phyloP scores from a whole-genome alignment of 2,888 invertebrate species.

The Julus scanicus region DNA sequence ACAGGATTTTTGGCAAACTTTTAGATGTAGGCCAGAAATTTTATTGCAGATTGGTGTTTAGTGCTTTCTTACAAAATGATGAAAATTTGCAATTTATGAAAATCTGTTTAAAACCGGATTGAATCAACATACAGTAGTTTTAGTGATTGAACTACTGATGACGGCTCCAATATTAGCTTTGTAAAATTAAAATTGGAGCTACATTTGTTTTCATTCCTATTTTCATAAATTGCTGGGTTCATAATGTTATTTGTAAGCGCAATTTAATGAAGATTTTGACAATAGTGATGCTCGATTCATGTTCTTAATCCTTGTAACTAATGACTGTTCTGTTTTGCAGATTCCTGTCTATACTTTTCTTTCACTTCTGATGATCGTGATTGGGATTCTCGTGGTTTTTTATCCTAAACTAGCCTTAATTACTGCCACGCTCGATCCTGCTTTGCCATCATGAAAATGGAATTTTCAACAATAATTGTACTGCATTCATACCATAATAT shows the following conservation, averaged over 20 bases:
- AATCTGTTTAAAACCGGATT: not conserved
- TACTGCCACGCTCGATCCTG: slow-evolving; percentile 54
- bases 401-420: slow-evolving; percentile 53
- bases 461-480: not conserved
- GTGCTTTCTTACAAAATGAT: not conserved
- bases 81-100: not conserved
- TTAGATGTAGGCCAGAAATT: too few relatives aligned
- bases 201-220: not conserved
- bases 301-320: not conserved
- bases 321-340: slow-evolving; percentile 43
- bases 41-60: not conserved
- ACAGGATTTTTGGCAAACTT: too few relatives aligned
- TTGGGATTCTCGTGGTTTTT: slow-evolving; percentile 54
- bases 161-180: too few relatives aligned
- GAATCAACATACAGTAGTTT: too few relatives aligned
- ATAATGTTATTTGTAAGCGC: not conserved
- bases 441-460: slow-evolving; percentile 51
- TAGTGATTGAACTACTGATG: too few relatives aligned
- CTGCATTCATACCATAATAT: not conserved
- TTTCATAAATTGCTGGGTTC: not conserved
- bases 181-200: too few relatives aligned
- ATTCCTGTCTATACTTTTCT: slow-evolving; percentile 52
- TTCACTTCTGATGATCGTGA: slow-evolving; percentile 53
- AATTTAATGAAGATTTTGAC: too few relatives aligned
- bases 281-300: too few relatives aligned